Evolutionary conservation across 2,113 vertebrate species (phyloP), one percentile per base, ranked within the genome.

Genomic region (Heterotilapia buettikoferi): DNA sequence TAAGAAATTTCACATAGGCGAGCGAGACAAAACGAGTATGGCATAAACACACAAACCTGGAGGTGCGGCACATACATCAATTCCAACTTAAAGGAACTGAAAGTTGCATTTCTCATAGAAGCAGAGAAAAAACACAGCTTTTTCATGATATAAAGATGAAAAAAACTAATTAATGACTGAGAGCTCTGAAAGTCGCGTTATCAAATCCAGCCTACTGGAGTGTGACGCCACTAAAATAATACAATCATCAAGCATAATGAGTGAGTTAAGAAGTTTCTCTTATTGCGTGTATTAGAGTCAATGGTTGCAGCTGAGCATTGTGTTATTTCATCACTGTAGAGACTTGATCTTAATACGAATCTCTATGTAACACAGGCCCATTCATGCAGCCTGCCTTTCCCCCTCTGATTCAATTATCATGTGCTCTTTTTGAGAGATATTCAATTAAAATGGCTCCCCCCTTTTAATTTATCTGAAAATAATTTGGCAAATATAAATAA

Each of bases 321-420:
- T 95, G 93, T 88, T 83, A 78, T 52, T 93, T 93, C 91, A 90
- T 92, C 93, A 88, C 87, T 86, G 91, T 31, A 66, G 88, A 92
- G 93, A 85, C 93, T 92, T 71, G 85, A 96, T 96, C 95, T 96
- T 96, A 96, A 96, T 96, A 84, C 89, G 90, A 95, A 96, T 96
- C 95, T 96, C 90, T 91, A 5, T 94, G 94, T 94, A 92, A 93
- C 85, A 92, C 91, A 92, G 88, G 83, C 88, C 93, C 84, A 95
- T 96, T 95, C 94, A 95, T 85, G 40, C 87, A 53, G 91, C 86
- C 88, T 83, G 87, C 91, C 56, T 90, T 85, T 83, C 59, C 91
- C 43, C 89, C 86, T 84, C 92, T 63, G 83, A 56, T 92, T 94
- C 93, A 95, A 95, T 95, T 96, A 95, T 91, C 90, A 90, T 82